A percentile compares a stretch with the other conserved stretches of the same genome.
Evolutionary conservation across 2,797 vertebrate species (phyloP).

Genomic region (Selene dorsalis): DNA sequence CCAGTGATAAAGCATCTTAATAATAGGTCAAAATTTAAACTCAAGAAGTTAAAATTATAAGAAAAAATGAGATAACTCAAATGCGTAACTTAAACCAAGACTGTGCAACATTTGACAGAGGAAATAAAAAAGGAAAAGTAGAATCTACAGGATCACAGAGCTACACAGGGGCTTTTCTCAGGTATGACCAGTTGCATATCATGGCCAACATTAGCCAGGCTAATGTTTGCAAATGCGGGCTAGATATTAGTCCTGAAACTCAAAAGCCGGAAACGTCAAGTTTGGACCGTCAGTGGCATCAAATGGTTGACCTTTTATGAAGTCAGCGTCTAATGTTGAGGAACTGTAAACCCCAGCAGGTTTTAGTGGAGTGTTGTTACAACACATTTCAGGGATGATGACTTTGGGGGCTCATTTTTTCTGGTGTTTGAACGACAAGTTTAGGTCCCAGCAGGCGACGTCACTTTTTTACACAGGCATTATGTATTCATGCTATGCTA

Average conservation of each 20-base stretch:
- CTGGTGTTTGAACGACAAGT: constrained; percentile 27
- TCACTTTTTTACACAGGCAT: constrained; percentile 14
- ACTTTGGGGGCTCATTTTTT: constrained; percentile 19
- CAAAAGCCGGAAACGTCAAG: constrained; percentile 1
- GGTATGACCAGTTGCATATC: background rate
- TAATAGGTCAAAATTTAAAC: background rate
- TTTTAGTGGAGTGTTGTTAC: constrained; percentile 9
- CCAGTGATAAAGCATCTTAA: background rate
- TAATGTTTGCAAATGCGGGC: background rate
- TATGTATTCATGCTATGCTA: constrained; percentile 40
- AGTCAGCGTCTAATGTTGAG: background rate
- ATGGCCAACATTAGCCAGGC: background rate
- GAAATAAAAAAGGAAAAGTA: background rate
- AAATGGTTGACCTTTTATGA: background rate
- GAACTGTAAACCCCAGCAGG: background rate
- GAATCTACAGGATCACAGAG: background rate
- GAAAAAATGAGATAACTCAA: background rate
- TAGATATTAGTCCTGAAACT: background rate
- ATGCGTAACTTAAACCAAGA: background rate
- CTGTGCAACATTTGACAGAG: background rate
- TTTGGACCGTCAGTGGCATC: background rate
- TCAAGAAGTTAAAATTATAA: background rate
- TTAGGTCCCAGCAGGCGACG: constrained; percentile 22
- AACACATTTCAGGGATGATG: background rate
- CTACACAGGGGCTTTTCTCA: no score